phyloP scores from a whole-genome alignment of 2,888 invertebrate species.

The Cinara cedri region DNA sequence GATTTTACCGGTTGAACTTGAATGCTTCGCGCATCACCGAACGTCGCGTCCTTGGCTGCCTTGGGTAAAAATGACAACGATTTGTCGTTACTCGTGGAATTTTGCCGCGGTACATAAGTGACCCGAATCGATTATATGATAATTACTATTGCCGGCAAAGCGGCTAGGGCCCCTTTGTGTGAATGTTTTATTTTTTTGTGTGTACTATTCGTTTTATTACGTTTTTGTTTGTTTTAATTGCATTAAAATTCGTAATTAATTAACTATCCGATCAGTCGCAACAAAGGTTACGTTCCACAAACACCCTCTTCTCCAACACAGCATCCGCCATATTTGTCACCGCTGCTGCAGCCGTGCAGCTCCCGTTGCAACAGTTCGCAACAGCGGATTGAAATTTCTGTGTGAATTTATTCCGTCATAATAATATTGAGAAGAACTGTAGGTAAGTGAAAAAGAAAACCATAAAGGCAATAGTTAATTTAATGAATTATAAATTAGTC shows the following conservation, averaged over 20 bases:
- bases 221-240: constrained; percentile 7
- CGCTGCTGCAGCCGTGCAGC: neutral
- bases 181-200: neutral
- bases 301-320: neutral
- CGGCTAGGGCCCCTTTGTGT: neutral
- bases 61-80: neutral
- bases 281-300: constrained; percentile 16
- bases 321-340: no score
- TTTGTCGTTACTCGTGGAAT: constrained; percentile 3
- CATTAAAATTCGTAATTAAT: constrained; percentile 11
- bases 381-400: no score
- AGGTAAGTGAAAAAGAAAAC: no score
- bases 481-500: no score
- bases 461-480: no score
- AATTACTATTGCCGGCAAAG: neutral
- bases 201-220: neutral
- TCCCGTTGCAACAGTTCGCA: neutral
- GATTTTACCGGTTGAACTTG: constrained; percentile 32
- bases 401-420: no score
- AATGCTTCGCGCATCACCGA: constrained; percentile 39
- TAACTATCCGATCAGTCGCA: constrained; percentile 2
- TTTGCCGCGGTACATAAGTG: constrained; percentile 12
- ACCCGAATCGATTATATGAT: constrained; percentile 44
- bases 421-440: no score
- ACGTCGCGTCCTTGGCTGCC: constrained; percentile 4